Conservation (phyloP, 2,113 vertebrate species). For the Prietella phreatophila region DNA sequence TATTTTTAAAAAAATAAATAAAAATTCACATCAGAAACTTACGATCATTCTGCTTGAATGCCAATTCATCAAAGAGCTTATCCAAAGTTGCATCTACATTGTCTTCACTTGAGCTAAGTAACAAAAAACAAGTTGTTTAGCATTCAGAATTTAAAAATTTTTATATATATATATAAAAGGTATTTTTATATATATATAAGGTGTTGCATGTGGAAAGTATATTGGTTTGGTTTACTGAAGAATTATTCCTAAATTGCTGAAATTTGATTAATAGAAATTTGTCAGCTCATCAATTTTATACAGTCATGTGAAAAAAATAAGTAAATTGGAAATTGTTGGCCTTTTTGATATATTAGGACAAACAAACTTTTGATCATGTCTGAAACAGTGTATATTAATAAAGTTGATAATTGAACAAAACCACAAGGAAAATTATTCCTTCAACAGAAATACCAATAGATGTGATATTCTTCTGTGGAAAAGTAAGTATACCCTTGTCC, state of each 20-base stretch:
- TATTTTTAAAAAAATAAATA: too few relatives aligned
- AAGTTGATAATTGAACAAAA: too few relatives aligned
- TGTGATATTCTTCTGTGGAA: too few relatives aligned
- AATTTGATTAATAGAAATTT: background rate
- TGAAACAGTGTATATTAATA: too few relatives aligned
- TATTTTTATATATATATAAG: background rate
- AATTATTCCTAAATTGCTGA: background rate
- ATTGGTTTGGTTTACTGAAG: background rate
- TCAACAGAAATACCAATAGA: too few relatives aligned
- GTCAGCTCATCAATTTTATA: background rate
- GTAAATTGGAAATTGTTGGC: too few relatives aligned
- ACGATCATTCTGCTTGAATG: slow-evolving; percentile 99
- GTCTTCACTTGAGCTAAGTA: slow-evolving; percentile 85
- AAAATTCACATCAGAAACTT: slow-evolving; percentile 75
- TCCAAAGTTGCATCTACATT: slow-evolving; percentile 87
- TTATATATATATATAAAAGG: too few relatives aligned
- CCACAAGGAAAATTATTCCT: too few relatives aligned
- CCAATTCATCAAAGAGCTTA: slow-evolving; percentile 97
- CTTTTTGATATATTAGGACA: too few relatives aligned
- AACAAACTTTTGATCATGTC: too few relatives aligned
- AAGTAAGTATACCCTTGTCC: too few relatives aligned
- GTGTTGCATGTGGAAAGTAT: background rate
- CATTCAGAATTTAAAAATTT: background rate
- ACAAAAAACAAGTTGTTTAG: background rate
- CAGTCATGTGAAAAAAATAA: too few relatives aligned